phyloP scores from a whole-genome alignment of 2,888 invertebrate genomes.

The Hyposoter didymator region DNA sequence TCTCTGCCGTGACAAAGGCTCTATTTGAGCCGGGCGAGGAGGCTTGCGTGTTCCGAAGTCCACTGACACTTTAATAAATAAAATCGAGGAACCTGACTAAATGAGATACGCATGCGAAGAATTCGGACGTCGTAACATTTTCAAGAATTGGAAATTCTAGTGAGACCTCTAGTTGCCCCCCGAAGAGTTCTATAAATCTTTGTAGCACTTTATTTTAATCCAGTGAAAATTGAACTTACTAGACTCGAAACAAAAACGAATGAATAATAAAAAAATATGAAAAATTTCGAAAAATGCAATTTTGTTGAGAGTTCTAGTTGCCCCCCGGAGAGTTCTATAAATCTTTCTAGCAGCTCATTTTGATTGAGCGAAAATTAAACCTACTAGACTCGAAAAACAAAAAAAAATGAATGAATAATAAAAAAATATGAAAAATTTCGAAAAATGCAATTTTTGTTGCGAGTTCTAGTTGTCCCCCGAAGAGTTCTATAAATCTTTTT shows the following conservation, averaged over 20 bases:
- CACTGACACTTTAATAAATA: background rate
- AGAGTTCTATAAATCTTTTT: background rate
- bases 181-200: background rate
- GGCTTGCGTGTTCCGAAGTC: slow-evolving; percentile 20
- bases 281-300: background rate
- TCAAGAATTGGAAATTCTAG: background rate
- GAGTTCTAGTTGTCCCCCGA: background rate
- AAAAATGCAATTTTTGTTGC: background rate
- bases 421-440: slow-evolving; percentile 2
- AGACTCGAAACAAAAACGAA: too few species aligned
- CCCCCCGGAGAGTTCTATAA: background rate
- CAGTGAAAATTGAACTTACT: background rate
- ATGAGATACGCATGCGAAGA: background rate
- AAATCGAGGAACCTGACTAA: slow-evolving; percentile 9
- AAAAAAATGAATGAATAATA: background rate
- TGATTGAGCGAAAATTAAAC: background rate
- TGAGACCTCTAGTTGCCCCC: too few species aligned
- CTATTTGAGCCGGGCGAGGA: slow-evolving; percentile 14
- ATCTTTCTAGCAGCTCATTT: background rate
- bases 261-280: too few species aligned
- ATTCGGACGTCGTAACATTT: background rate
- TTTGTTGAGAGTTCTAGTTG: background rate
- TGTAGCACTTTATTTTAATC: background rate
- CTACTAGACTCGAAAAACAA: background rate
- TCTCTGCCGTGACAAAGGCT: slow-evolving; percentile 21